Evolutionary conservation across 2,797 vertebrate species (phyloP).

Genomic region (Onychomys torridus): DNA sequence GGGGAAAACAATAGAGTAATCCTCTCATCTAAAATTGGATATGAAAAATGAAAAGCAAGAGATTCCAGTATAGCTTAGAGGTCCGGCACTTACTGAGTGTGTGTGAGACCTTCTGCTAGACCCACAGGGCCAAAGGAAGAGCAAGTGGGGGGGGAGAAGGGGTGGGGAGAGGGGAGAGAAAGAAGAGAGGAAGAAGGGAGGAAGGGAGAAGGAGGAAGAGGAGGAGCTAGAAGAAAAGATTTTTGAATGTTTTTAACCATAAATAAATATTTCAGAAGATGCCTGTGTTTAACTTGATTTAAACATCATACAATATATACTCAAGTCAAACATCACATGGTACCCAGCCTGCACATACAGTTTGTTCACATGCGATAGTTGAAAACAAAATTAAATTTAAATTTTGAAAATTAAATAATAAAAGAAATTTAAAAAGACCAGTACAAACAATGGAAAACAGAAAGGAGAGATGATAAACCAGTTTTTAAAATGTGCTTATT

Average conservation of each 20-base stretch:
- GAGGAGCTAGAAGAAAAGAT: neutral
- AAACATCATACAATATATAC: neutral
- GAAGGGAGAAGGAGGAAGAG: neutral
- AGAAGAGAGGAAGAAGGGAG: no score
- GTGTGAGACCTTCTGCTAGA: neutral
- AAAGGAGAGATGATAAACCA: slow-evolving; percentile 43
- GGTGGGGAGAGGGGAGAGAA: no score
- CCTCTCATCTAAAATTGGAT: neutral
- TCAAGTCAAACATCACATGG: neutral
- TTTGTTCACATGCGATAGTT: neutral
- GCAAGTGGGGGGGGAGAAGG: no score
- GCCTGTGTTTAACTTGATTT: neutral
- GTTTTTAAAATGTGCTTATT: slow-evolving; percentile 15
- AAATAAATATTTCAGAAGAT: neutral
- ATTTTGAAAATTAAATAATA: neutral
- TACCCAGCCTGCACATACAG: neutral
- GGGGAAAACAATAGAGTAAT: slow-evolving; percentile 24
- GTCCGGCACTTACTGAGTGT: neutral
- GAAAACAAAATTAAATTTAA: slow-evolving; percentile 15
- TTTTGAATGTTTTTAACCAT: neutral
- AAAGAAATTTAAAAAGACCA: slow-evolving; percentile 49
- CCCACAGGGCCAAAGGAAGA: neutral
- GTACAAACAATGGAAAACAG: slow-evolving; percentile 5
- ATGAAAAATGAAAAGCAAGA: neutral
- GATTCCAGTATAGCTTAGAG: no score